Evolutionary conservation across 2,797 vertebrate species (phyloP).

Genomic region (Siniperca undulata): DNA sequence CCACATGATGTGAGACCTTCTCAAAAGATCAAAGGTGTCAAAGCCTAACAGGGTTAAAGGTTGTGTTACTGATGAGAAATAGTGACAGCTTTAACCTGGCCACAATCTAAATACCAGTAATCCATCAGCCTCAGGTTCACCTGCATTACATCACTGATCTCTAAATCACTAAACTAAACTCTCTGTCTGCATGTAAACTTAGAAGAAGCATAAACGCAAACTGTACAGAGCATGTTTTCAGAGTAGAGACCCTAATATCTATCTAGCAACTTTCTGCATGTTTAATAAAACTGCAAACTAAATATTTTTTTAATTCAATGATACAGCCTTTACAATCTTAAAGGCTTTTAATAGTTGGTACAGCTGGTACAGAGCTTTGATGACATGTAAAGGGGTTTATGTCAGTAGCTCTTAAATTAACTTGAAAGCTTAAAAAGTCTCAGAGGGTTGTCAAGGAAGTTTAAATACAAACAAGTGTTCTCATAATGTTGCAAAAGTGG

Average conservation of each 20-base stretch:
- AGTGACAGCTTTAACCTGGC: slow-evolving; percentile 28
- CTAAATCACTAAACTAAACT: not conserved
- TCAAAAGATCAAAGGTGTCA: not conserved
- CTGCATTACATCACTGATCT: slow-evolving; percentile 49
- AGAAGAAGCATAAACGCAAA: not conserved
- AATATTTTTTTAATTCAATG: not conserved
- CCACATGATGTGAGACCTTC: slow-evolving; percentile 26
- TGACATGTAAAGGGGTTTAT: not conserved
- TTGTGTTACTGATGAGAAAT: slow-evolving; percentile 60
- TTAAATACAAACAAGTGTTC: not conserved
- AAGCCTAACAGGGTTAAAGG: slow-evolving; percentile 45
- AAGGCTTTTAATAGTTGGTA: not conserved
- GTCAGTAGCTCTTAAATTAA: not conserved
- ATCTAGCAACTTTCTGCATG: not conserved
- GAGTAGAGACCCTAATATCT: not conserved
- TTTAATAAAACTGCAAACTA: not conserved
- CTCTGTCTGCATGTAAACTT: not conserved
- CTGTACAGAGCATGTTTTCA: not conserved
- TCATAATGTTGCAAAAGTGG: not conserved
- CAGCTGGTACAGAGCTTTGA: not conserved
- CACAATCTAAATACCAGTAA: slow-evolving; percentile 47
- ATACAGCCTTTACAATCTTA: not conserved
- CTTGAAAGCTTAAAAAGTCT: not conserved
- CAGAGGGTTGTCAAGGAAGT: not conserved
- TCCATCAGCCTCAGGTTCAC: slow-evolving; percentile 44